Evolutionary conservation across 2,888 invertebrate species (phyloP), one percentile per base, ranked within the genome.

Genomic region (Lasiommata megera): DNA sequence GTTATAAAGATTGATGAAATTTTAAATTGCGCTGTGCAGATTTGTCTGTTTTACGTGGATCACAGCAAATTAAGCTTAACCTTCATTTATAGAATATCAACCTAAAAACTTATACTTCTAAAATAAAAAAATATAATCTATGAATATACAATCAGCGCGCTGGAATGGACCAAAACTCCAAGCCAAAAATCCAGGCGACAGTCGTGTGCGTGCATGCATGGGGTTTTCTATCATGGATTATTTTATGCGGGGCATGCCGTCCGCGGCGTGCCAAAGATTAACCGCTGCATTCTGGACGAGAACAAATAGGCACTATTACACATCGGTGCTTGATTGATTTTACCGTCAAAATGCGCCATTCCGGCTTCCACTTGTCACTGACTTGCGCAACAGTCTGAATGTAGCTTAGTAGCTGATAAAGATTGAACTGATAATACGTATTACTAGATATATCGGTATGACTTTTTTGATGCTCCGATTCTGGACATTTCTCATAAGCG

Each of bases 201-300:
- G 58, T 60, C 65, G 69, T 66, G 69, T 64, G 66, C 66, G 67
- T 67, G 68, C 63, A 68, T 67, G 66, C 57, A 58, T 58, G 65
- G 56, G 61, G 66, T 63, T 48, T 56, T 60, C 60, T 54, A 60
- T 59, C 64, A 61, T 58, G 64, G 65, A 80, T 82, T 85, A 83
- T 80, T 81, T 82, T 74, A 74, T 72, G 69, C 77, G 80, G 23
- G 72, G 75, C 88, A 88, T 88, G 88, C 80, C 80, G 74, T 73
- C 74, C 74, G 77, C 76, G 73, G 76, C 73, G 80, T 84, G 87
- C 87, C 88, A 88, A 85, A 88, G 88, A 86, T 88, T 88, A 88
- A 74, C 73, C 70, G 77, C 72, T 87, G 84, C 84, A 87, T 78
- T 76, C 77, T 69, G 71, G 87, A 85, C 84, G 77, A 65, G 70